These are phyloP conservation scores for Heliconius himera DNA, from an alignment of 1,140 invertebrate species.

Conservation along the genomic window DNA sequence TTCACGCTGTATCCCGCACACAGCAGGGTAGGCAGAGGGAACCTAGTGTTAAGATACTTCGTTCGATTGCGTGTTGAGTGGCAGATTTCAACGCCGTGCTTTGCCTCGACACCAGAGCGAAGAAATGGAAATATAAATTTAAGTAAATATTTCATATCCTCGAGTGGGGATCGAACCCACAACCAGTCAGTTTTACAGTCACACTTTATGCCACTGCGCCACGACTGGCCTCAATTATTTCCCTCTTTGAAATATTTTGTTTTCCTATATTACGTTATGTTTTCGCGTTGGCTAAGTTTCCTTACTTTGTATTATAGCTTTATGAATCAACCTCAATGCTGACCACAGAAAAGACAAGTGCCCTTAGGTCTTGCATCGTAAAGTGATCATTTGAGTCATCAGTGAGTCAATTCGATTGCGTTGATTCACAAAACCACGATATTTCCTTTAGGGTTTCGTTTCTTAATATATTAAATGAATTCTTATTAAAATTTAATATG, in stretches of 20 bases:
- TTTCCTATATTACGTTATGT: background rate
- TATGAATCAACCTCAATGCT: conserved; percentile 29
- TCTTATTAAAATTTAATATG: background rate
- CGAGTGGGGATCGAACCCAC: too few relatives aligned
- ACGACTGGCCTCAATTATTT: background rate
- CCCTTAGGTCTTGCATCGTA: conserved; percentile 12
- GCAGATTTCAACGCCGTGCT: too few relatives aligned
- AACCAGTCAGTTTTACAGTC: too few relatives aligned
- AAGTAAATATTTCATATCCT: too few relatives aligned
- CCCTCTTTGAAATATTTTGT: background rate
- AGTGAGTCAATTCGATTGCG: conserved; percentile 34
- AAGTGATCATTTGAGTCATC: conserved; percentile 41
- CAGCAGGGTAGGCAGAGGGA: too few relatives aligned
- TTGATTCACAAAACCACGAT: conserved; percentile 21
- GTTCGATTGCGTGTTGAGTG: too few relatives aligned
- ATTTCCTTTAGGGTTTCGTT: background rate
- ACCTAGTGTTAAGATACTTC: too few relatives aligned
- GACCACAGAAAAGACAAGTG: conserved; percentile 12
- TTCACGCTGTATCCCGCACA: too few relatives aligned
- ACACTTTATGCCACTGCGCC: too few relatives aligned
- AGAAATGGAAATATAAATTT: too few relatives aligned
- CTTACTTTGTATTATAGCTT: background rate
- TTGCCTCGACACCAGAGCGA: too few relatives aligned
- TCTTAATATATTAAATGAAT: background rate
- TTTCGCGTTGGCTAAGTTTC: background rate